A percentile compares a stretch with the other conserved stretches of the same genome.
Evolutionary conservation across 2,888 invertebrate species (phyloP).

Genomic region (Ptilodon capucinus): DNA sequence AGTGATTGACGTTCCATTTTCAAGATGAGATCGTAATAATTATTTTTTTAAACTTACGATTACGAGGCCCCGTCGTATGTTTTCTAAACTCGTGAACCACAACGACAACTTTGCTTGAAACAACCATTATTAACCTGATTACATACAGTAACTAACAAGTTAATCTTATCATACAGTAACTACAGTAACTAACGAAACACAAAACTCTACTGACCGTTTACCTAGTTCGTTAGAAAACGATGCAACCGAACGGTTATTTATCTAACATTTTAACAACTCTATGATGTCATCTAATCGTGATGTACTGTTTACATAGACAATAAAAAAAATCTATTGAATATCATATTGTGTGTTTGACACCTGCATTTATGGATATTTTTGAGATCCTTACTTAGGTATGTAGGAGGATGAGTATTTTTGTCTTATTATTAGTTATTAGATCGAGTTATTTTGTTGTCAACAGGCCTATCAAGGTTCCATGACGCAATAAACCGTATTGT

Average conservation of each 20-base stretch:
- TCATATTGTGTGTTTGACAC: slow-evolving; percentile 23
- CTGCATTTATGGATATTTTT: slow-evolving; percentile 6
- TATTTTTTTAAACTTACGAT: slow-evolving; percentile 45
- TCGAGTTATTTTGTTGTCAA: background rate
- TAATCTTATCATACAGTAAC: slow-evolving; percentile 13
- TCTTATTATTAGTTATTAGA: background rate
- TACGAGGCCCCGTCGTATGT: slow-evolving; percentile 24
- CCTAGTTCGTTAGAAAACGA: slow-evolving; percentile 13
- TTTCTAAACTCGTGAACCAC: slow-evolving; percentile 41
- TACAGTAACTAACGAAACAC: slow-evolving; percentile 26
- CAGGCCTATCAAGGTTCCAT: background rate
- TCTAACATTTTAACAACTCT: slow-evolving; percentile 40
- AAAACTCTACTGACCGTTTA: slow-evolving; percentile 34
- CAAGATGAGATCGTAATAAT: too few relatives aligned
- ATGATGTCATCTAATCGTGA: slow-evolving; percentile 56
- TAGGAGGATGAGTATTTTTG: background rate
- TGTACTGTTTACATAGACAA: slow-evolving; percentile 33
- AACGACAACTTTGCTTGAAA: slow-evolving; percentile 43
- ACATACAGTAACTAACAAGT: slow-evolving; percentile 23
- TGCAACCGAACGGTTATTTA: slow-evolving; percentile 38
- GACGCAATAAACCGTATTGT: background rate
- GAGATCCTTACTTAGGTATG: background rate
- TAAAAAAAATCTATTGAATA: slow-evolving; percentile 38
- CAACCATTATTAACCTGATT: slow-evolving; percentile 38
- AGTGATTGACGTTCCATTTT: too few relatives aligned